Base-by-base conservation (phyloP, 2,113 vertebrate genomes). In the Ophthalmolycus amberensis region DNA sequence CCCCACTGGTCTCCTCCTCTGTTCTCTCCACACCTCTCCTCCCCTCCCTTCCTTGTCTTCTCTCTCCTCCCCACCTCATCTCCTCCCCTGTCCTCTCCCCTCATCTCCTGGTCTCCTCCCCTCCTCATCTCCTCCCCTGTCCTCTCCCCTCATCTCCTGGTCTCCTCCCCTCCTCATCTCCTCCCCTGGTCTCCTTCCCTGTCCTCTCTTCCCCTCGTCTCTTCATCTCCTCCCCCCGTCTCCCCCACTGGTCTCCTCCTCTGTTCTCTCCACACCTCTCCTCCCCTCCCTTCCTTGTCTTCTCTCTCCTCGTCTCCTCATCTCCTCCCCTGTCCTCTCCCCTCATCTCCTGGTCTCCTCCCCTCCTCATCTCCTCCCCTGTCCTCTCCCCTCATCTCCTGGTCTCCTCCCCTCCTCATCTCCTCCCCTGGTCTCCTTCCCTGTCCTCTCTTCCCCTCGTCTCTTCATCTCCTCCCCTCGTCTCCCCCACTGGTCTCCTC, bases 261-360 rank as follows among this genome's bases (percentile, higher is more conserved):
- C 20, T 32, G 3, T n/a, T 29, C 22, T 18, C 14, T 10, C 4
- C 16, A 0, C 42, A 15, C 6, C 29, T 15, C 0, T 59, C 37
- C 12, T 27, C 7, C 9, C 27, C 22, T 12, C 27, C 0, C 59
- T 12, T 2, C 14, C 18, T 46, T 37, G 1, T 20, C 29, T 46
- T 1, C 6, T 10, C 7, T 46, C n/a, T 15, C 27, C 0, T 5
- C 22, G 5, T 37, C 22, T 56, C n/a, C 7, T 20, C 5, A 0
- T 50, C 16, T 50, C 96, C 0, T 50, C 4, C 25, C 12, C 20
- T 14, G 3, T 29, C 20, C 10, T 27, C 22, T 6, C 20, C 50
- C 6, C 29, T 14, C 9, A 29, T 37, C 93, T 90, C 20, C 7
- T 7, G 18, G 12, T 71, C 46, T 11, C 9, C 9, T 22, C 9